A percentile compares a stretch with the other conserved stretches of the same genome.
Evolutionary conservation across 2,797 vertebrate genomes (phyloP).

Genomic region (Sebastes iracundus): DNA sequence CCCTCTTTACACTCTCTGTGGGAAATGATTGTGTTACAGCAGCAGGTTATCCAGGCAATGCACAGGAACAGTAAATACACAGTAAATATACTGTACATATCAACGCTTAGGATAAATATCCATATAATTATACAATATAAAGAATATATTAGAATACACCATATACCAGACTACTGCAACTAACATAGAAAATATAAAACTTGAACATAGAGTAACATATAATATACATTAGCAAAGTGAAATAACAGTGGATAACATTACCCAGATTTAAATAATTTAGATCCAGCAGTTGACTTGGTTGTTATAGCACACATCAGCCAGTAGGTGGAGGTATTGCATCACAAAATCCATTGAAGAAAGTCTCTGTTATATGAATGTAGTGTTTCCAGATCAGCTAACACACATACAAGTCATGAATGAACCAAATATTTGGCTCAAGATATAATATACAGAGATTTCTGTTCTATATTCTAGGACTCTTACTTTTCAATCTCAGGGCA

Average conservation of each 20-base stretch:
- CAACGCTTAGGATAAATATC: no score
- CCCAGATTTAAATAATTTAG: neutral
- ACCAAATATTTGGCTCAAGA: neutral
- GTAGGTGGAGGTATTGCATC: conserved; percentile 44
- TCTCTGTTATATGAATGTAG: conserved; percentile 1
- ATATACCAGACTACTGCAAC: no score
- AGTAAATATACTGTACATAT: no score
- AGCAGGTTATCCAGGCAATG: no score
- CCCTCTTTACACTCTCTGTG: no score
- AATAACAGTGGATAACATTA: neutral
- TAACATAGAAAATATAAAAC: no score
- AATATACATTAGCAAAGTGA: no score
- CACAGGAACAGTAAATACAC: no score
- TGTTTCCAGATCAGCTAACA: neutral
- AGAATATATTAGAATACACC: no score
- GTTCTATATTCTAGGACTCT: neutral
- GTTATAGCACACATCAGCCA: neutral
- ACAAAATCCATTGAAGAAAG: neutral
- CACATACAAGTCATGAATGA: conserved; percentile 41
- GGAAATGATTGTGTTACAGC: no score
- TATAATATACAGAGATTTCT: neutral
- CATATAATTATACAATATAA: no score
- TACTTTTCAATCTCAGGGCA: neutral
- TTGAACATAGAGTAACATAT: no score
- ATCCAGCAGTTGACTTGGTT: neutral